These are phyloP conservation scores for Apamea anceps DNA, from an alignment of 2,888 invertebrate species.

Conservation along the genomic window DNA sequence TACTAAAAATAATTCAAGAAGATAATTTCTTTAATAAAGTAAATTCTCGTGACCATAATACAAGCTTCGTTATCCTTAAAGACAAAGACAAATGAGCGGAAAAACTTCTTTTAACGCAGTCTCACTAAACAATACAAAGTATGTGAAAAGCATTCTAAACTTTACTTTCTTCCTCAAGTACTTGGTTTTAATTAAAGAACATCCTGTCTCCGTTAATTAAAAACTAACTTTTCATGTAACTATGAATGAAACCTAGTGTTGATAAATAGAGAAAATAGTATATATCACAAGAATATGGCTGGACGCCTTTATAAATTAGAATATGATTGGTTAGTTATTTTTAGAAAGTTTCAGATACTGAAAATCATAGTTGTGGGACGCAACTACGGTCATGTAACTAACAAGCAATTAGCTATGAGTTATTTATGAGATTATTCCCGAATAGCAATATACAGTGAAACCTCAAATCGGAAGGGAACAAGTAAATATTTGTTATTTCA, in stretches of 20 bases:
- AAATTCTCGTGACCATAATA: not conserved
- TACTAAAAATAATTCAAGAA: not conserved
- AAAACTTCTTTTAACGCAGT: slow-evolving; percentile 17
- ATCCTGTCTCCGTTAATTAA: slow-evolving; percentile 55
- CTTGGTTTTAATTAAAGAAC: slow-evolving; percentile 56
- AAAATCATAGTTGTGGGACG: not conserved
- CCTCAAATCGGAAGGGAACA: no score
- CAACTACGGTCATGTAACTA: no score
- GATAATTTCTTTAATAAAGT: not conserved
- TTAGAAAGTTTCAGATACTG: not conserved
- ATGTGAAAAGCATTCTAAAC: slow-evolving; percentile 38
- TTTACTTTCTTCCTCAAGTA: slow-evolving; percentile 26
- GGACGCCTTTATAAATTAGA: not conserved
- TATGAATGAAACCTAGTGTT: not conserved
- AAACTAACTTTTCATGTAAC: slow-evolving; percentile 52
- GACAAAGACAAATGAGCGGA: slow-evolving; percentile 29
- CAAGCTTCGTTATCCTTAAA: not conserved
- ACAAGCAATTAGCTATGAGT: no score
- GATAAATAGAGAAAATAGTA: not conserved
- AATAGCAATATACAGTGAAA: no score
- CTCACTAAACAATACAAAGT: slow-evolving; percentile 41
- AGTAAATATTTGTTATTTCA: no score
- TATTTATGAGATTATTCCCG: no score
- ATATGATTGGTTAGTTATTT: not conserved
- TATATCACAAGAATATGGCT: not conserved